Evolutionary conservation across 2,797 vertebrate species (phyloP), one percentile per base, ranked within the genome.

Genomic region (Serranus cabrilla): DNA sequence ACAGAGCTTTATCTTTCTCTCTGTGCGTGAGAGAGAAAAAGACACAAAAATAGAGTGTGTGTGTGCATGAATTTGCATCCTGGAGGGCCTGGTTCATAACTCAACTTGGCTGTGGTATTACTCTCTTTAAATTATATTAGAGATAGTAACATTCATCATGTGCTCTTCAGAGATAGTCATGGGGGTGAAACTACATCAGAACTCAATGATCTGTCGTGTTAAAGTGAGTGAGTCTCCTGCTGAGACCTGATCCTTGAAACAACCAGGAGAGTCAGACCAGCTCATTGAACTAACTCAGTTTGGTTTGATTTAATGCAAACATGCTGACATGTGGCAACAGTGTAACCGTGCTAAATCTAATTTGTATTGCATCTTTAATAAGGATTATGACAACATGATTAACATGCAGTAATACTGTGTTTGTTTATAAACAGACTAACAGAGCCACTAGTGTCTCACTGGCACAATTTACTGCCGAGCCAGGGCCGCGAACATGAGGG

Each of bases 51-150:
- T 14, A 66, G 40, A 46, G n/a, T 37, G 45, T 49, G 17, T 60
- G 47, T 65, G 55, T 31, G 51, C 4, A 21, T 54, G 37, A 3
- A 45, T 79, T 58, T 80, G 67, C 54, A 59, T 78, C 47, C 40
- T 42, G 49, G 52, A 57, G 8, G 11, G 31, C 11, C n/a, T 21
- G 18, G 18, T 56, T 76, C 73, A 76, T 85, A 76, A 74, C 68
- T 80, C 60, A 57, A 2, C 73, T 71, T 72, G 61, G 62, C 56
- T 71, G 61, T 9, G 54, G 34, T 58, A 45, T 27, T 47, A 16
- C 40, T 66, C 25, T 43, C 13, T 57, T 74, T 56, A 82, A 88
- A 85, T 74, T 51, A 52, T 20, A 56, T 82, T 77, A 82, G 6
- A 76, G 23, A 70, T 71, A 78, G 83, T 81, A 42, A 37, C 5